Conservation (phyloP, 2,888 invertebrate species). For the Protophormia terraenovae region DNA sequence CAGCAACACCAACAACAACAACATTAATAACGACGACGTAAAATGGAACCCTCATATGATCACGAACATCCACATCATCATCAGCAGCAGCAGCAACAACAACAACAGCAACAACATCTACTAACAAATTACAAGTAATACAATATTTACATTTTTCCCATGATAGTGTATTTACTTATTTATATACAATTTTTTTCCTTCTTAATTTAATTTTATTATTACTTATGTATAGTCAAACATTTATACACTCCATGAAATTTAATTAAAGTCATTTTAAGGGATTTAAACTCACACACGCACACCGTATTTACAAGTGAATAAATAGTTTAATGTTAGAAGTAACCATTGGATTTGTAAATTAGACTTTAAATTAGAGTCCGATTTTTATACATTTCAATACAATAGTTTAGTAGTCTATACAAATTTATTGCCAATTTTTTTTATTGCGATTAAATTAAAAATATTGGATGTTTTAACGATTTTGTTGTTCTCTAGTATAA, state of each 20-base stretch:
- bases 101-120: constrained; percentile 81
- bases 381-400: too few species aligned
- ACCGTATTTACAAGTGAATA: too few species aligned
- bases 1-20: constrained; percentile 63
- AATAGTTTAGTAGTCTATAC: too few species aligned
- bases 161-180: constrained; percentile 72
- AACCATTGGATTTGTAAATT: too few species aligned
- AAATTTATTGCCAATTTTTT: too few species aligned
- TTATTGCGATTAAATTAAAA: too few species aligned
- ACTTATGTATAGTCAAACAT: constrained; percentile 30
- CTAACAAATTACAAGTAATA: constrained; percentile 81
- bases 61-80: constrained; percentile 81
- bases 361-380: too few species aligned
- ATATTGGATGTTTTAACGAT: too few species aligned
- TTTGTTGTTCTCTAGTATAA: too few species aligned
- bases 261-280: background rate
- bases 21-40: constrained; percentile 69
- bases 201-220: constrained; percentile 54
- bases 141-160: constrained; percentile 80
- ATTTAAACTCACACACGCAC: too few species aligned
- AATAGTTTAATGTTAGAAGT: too few species aligned
- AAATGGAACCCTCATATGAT: constrained; percentile 81
- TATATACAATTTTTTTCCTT: constrained; percentile 47
- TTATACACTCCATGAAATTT: constrained; percentile 21
- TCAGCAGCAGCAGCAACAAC: constrained; percentile 74